A percentile compares a stretch with the other conserved stretches of the same genome.
These are phyloP conservation scores for Eurystomus glaucurus DNA, from an alignment of 2,797 vertebrate species.

Conservation along the genomic window DNA sequence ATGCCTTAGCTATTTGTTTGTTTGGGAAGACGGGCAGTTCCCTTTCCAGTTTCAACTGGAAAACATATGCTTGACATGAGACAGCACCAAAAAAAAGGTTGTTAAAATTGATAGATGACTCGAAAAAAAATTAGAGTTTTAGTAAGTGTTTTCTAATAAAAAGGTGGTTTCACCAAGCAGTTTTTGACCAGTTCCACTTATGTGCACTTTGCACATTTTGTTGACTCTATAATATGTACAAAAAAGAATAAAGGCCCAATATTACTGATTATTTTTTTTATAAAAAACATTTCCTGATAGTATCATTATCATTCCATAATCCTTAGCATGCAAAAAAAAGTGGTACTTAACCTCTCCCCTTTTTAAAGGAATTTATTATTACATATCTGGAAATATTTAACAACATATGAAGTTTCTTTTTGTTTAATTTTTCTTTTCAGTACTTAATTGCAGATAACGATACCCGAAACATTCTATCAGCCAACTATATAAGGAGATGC, in stretches of 20 bases:
- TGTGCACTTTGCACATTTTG: background rate
- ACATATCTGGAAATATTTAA: background rate
- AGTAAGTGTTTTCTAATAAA: background rate
- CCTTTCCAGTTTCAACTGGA: background rate
- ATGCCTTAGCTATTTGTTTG: background rate
- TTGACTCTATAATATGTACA: background rate
- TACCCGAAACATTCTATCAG: background rate
- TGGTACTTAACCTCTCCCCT: background rate
- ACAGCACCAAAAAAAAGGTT: background rate
- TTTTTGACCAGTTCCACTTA: background rate
- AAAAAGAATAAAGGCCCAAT: background rate
- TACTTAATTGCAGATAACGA: background rate
- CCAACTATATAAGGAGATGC: background rate
- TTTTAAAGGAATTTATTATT: background rate
- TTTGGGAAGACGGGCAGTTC: background rate
- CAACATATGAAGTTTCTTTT: background rate
- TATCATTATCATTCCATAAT: background rate
- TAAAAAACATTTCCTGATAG: background rate
- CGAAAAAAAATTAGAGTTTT: background rate
- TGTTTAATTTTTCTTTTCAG: background rate
- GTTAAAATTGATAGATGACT: background rate
- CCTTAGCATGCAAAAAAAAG: background rate
- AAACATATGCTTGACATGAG: background rate
- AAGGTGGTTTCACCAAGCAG: background rate
- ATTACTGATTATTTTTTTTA: background rate